These are phyloP conservation scores for Melanostigma gelatinosum DNA, from an alignment of 2,113 vertebrate genomes.

Conservation along the genomic window DNA sequence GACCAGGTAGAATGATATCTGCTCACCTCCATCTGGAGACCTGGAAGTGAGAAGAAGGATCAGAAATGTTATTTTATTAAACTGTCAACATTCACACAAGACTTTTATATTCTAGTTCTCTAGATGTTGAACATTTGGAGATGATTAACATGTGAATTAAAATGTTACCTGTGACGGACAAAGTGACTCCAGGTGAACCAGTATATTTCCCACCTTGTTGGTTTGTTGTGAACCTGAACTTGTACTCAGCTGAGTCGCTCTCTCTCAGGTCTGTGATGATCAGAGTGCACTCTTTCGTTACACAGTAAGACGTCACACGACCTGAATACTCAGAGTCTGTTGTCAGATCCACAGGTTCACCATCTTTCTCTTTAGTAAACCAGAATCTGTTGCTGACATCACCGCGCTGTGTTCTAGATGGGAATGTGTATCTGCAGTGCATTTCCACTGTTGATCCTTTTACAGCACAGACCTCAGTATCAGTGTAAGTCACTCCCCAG, in stretches of 20 bases:
- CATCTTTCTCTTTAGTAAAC: too few species aligned
- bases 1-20: too few species aligned
- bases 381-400: too few species aligned
- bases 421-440: too few species aligned
- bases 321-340: not conserved
- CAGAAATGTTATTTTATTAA: not conserved
- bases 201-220: rapidly evolving
- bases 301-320: not conserved
- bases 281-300: not conserved
- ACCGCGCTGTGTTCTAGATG: too few species aligned
- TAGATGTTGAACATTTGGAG: too few species aligned
- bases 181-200: not conserved
- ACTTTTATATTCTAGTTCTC: not conserved
- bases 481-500: too few species aligned
- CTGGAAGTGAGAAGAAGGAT: not conserved
- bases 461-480: too few species aligned
- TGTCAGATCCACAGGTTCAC: not conserved
- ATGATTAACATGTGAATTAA: not conserved
- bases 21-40: not conserved
- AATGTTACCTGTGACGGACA: constrained; percentile 40
- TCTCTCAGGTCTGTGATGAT: constrained; percentile 23
- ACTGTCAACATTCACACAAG: not conserved
- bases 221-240: constrained; percentile 29
- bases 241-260: constrained; percentile 42
- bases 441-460: too few species aligned